These are phyloP conservation scores for Romanogobio albipinnatus DNA, from an alignment of 2,113 vertebrate species.

Conservation along the genomic window DNA sequence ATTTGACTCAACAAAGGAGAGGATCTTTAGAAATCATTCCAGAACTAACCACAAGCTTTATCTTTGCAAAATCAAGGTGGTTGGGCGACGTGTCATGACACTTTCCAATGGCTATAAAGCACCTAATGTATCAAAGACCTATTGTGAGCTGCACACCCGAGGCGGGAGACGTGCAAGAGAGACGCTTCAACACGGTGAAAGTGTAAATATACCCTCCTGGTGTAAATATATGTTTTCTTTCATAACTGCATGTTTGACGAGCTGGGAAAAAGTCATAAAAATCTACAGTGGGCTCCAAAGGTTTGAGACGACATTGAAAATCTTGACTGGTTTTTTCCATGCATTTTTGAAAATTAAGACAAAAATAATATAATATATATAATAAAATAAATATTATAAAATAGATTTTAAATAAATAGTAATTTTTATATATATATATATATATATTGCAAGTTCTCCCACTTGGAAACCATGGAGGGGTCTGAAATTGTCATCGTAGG, in stretches of 20 bases:
- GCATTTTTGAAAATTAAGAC: background rate
- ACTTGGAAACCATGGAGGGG: no score
- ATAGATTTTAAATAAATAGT: no score
- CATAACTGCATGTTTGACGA: background rate
- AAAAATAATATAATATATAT: background rate
- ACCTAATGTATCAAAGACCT: slow-evolving; percentile 17
- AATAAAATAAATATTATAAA: background rate
- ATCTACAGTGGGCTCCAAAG: background rate
- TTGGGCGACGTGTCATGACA: slow-evolving; percentile 34
- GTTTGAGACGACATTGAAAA: background rate
- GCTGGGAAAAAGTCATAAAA: background rate
- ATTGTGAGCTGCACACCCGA: slow-evolving; percentile 11
- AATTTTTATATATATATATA: no score
- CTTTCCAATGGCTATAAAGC: background rate
- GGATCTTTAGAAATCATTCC: slow-evolving; percentile 4
- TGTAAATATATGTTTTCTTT: background rate
- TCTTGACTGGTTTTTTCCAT: background rate
- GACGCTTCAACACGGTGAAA: background rate
- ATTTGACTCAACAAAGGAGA: background rate
- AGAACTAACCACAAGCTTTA: slow-evolving; percentile 11
- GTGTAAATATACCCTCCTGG: background rate
- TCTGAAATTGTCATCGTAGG: no score
- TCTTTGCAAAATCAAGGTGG: background rate
- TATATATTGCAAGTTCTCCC: no score
- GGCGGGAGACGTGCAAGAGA: background rate